Percentiles rank a stretch among this genome's conserved stretches.
phyloP scores from a whole-genome alignment of 2,888 invertebrate species.

The Mythimna pallens region DNA sequence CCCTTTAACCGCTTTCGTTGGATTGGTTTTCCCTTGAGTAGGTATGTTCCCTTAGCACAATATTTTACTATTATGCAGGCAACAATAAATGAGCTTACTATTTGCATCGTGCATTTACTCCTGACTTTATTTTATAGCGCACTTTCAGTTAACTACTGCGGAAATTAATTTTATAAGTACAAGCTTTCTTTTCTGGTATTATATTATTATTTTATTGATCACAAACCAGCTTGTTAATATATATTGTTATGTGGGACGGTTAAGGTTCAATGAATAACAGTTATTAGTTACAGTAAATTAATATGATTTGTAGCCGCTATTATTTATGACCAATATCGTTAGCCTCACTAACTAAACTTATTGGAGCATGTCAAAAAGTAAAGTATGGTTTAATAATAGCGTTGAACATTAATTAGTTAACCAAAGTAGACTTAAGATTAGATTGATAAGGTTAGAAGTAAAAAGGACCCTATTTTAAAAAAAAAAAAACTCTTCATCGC shows the following conservation, averaged over 20 bases:
- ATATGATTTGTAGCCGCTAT: constrained; percentile 44
- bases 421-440: not conserved
- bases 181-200: constrained; percentile 6
- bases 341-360: constrained; percentile 16
- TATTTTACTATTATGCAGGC: not conserved
- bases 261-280: constrained; percentile 28
- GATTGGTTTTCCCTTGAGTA: too few species aligned
- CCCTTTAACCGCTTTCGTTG: too few species aligned
- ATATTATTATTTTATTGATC: constrained; percentile 35
- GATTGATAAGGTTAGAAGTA: not conserved
- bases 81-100: not conserved
- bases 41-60: too few species aligned
- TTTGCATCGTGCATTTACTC: not conserved
- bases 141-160: constrained; percentile 11
- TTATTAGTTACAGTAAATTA: constrained; percentile 49
- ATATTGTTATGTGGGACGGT: constrained; percentile 17
- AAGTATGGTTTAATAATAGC: not conserved
- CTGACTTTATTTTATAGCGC: constrained; percentile 14
- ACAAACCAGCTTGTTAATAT: constrained; percentile 28
- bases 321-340: constrained; percentile 42
- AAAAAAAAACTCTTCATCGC: too few species aligned
- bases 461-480: too few species aligned
- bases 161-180: constrained; percentile 22
- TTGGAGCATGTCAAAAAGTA: constrained; percentile 10
- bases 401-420: not conserved